Evolutionary conservation across 2,888 invertebrate species (phyloP).

Genomic region (Suillia variegata): DNA sequence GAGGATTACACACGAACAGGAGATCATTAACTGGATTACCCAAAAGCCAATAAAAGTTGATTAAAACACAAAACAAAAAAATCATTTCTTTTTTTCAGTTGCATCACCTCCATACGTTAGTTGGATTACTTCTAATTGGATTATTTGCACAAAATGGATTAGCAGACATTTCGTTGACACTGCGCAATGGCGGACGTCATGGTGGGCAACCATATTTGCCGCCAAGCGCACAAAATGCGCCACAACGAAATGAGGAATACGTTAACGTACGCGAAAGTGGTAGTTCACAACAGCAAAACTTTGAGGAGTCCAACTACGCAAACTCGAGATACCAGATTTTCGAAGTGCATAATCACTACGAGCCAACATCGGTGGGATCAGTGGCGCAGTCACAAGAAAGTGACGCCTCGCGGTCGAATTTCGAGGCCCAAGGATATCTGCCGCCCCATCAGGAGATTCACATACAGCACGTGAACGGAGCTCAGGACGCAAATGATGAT

Average conservation of each 20-base stretch:
- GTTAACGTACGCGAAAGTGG: slow-evolving; percentile 5
- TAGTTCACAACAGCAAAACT: slow-evolving; percentile 20
- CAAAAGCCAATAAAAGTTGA: neutral
- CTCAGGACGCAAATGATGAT: slow-evolving; percentile 33
- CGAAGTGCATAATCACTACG: slow-evolving; percentile 47
- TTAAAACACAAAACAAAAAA: slow-evolving; percentile 6
- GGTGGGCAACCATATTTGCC: slow-evolving; percentile 23
- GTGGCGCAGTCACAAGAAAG: neutral
- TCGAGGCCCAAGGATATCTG: slow-evolving; percentile 25
- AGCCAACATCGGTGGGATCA: neutral
- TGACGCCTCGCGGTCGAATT: neutral
- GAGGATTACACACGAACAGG: neutral
- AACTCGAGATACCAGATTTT: slow-evolving; percentile 46
- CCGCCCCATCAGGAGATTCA: slow-evolving; percentile 33
- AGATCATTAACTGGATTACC: neutral
- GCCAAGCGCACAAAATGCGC: slow-evolving; percentile 17
- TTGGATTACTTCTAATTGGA: slow-evolving; percentile 38
- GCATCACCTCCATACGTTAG: slow-evolving; percentile 19
- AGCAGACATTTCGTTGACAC: slow-evolving; percentile 45
- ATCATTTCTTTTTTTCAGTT: slow-evolving; percentile 21
- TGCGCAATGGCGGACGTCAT: slow-evolving; percentile 21
- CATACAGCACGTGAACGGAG: slow-evolving; percentile 32
- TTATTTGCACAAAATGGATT: slow-evolving; percentile 32
- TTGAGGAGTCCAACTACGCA: slow-evolving; percentile 43
- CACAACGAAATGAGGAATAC: slow-evolving; percentile 22